Percentiles rank a stretch among this genome's conserved stretches.
Evolutionary conservation across 2,113 vertebrate genomes (phyloP).

Genomic region (Dermatemys mawii): DNA sequence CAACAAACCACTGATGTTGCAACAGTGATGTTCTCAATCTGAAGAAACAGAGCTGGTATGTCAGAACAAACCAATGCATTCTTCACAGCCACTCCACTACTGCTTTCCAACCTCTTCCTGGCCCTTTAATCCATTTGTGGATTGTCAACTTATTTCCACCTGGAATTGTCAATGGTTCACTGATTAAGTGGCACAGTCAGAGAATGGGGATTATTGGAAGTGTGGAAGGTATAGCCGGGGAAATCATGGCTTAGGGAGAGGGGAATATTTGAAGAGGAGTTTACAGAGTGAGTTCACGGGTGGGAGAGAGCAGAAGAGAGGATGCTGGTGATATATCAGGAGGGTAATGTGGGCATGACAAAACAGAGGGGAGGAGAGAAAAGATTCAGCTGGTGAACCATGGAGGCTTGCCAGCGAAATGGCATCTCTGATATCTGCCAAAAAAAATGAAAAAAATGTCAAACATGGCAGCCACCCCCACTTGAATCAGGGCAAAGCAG

Average conservation of each 20-base stretch:
- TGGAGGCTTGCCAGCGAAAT: not conserved
- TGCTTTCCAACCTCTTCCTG: not conserved
- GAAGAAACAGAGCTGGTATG: not conserved
- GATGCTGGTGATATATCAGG: not conserved
- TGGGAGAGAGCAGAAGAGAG: not conserved
- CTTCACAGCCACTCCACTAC: not conserved
- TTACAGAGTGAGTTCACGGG: not conserved
- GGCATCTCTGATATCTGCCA: not conserved
- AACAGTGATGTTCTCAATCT: not conserved
- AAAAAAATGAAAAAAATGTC: not conserved
- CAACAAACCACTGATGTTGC: not conserved
- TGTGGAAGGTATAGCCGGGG: not conserved
- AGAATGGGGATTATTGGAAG: rapidly evolving
- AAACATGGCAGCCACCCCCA: not conserved
- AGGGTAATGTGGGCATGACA: not conserved
- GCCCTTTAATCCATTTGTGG: not conserved
- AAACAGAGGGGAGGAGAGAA: not conserved
- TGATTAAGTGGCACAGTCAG: not conserved
- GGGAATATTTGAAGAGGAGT: not conserved
- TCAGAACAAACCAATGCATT: not conserved
- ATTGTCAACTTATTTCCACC: not conserved
- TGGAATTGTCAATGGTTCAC: not conserved
- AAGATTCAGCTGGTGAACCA: not conserved
- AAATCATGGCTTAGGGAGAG: not conserved
- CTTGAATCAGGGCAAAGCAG: not conserved